Percentiles rank a stretch among this genome's conserved stretches.
These are phyloP conservation scores for Philereme vetulata DNA, from an alignment of 2,888 invertebrate genomes.

Conservation along the genomic window DNA sequence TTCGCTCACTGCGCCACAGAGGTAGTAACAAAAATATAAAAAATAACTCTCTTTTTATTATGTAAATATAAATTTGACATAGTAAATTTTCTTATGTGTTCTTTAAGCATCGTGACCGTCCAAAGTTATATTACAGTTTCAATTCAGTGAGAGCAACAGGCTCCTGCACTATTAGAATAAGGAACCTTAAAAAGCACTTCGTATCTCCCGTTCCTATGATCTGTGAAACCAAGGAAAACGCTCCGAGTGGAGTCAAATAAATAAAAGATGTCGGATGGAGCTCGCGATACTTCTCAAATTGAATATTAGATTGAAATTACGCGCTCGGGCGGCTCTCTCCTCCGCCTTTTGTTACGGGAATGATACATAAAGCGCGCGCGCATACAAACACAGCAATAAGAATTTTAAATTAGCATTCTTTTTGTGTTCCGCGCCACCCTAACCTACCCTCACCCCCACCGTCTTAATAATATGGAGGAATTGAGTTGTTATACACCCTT, in stretches of 20 bases:
- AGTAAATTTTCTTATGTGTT: no score
- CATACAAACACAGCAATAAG: slow-evolving; percentile 80
- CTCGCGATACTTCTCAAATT: slow-evolving; percentile 78
- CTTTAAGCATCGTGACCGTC: no score
- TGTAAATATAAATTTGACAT: no score
- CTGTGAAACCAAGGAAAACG: slow-evolving; percentile 63
- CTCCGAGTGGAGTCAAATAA: slow-evolving; percentile 66
- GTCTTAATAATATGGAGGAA: slow-evolving; percentile 82
- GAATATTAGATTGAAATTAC: slow-evolving; percentile 84
- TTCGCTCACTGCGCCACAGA: no score
- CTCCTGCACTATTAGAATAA: no score
- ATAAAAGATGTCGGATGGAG: slow-evolving; percentile 72
- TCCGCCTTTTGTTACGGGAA: slow-evolving; percentile 76
- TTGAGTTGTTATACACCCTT: slow-evolving; percentile 83
- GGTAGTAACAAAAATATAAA: no score
- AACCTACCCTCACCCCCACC: slow-evolving; percentile 62
- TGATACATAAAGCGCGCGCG: slow-evolving; percentile 82
- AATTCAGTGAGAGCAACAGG: no score
- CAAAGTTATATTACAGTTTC: no score
- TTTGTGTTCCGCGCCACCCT: slow-evolving; percentile 77
- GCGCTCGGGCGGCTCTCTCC: slow-evolving; percentile 76
- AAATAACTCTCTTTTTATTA: no score
- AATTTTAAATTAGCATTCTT: slow-evolving; percentile 84
- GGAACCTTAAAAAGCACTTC: slow-evolving; percentile 35
- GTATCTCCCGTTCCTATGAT: slow-evolving; percentile 52